These are phyloP conservation scores for Spinus pinus DNA, from an alignment of 2,797 vertebrate species.

Conservation along the genomic window DNA sequence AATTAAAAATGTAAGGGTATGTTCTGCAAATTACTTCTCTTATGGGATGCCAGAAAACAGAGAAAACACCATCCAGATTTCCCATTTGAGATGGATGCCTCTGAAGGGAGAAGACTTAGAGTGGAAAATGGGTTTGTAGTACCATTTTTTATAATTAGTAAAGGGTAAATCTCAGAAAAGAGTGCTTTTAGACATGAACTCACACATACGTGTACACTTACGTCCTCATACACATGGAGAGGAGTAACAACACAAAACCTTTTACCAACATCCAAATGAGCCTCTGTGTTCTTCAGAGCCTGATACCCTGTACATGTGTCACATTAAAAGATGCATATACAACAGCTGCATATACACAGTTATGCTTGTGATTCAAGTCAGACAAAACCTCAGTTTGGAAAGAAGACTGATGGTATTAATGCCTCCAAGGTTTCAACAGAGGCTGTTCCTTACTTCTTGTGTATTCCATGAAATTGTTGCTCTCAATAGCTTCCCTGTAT, in stretches of 20 bases:
- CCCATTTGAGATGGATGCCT: not conserved
- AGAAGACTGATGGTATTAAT: not conserved
- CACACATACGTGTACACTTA: rapidly evolving
- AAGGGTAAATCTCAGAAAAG: not conserved
- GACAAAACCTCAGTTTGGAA: not conserved
- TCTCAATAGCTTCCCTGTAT: not conserved
- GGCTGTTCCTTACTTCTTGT: not conserved
- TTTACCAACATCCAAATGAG: not conserved
- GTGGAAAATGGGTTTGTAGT: not conserved
- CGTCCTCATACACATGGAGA: not conserved
- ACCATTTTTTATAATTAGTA: not conserved
- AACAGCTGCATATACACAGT: not conserved
- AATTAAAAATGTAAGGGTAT: not conserved
- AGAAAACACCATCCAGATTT: not conserved
- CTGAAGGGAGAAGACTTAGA: not conserved
- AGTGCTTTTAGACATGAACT: not conserved
- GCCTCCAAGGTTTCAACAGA: not conserved
- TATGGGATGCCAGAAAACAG: not conserved
- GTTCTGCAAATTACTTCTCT: not conserved
- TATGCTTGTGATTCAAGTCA: not conserved
- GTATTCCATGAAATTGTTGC: not conserved
- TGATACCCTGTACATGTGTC: not conserved
- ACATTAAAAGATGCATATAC: not conserved
- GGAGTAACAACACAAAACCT: not conserved
- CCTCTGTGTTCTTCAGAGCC: not conserved